These are phyloP conservation scores for Miltochrista miniata DNA, from an alignment of 2,888 invertebrate genomes.

Conservation along the genomic window DNA sequence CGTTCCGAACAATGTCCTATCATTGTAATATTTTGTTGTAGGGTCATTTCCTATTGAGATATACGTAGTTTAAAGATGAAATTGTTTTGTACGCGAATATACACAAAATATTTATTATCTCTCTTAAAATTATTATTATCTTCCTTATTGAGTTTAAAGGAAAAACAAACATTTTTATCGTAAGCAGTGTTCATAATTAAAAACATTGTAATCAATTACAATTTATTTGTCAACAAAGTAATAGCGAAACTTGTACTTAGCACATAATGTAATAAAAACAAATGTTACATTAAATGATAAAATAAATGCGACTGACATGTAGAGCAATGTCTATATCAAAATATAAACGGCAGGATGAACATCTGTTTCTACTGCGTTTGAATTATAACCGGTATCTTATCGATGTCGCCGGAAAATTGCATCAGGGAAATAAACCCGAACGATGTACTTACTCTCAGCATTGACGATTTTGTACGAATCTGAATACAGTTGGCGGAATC, in stretches of 20 bases:
- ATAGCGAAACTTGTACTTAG: background rate
- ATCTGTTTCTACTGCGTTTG: slow-evolving; percentile 41
- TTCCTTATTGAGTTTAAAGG: too few relatives aligned
- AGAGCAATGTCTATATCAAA: slow-evolving; percentile 6
- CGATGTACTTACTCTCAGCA: slow-evolving; percentile 12
- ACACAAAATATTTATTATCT: too few relatives aligned
- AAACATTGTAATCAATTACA: too few relatives aligned
- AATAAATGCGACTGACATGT: slow-evolving; percentile 1
- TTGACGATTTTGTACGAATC: background rate
- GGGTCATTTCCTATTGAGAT: slow-evolving; percentile 6
- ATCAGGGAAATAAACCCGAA: slow-evolving; percentile 45
- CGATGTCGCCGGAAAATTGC: slow-evolving; percentile 50
- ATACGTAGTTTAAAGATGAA: background rate
- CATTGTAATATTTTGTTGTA: slow-evolving; percentile 5
- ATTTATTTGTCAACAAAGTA: background rate
- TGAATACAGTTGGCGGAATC: background rate
- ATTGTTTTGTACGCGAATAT: background rate
- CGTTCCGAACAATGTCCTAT: background rate
- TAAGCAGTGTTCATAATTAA: too few relatives aligned
- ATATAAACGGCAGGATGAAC: slow-evolving; percentile 25
- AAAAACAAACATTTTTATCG: too few relatives aligned
- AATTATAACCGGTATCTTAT: slow-evolving; percentile 48
- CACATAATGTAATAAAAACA: slow-evolving; percentile 5
- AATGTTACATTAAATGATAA: slow-evolving; percentile 7
- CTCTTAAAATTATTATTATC: too few relatives aligned